Conservation (phyloP, 2,797 vertebrate species). For the Clarias platycephalus region DNA sequence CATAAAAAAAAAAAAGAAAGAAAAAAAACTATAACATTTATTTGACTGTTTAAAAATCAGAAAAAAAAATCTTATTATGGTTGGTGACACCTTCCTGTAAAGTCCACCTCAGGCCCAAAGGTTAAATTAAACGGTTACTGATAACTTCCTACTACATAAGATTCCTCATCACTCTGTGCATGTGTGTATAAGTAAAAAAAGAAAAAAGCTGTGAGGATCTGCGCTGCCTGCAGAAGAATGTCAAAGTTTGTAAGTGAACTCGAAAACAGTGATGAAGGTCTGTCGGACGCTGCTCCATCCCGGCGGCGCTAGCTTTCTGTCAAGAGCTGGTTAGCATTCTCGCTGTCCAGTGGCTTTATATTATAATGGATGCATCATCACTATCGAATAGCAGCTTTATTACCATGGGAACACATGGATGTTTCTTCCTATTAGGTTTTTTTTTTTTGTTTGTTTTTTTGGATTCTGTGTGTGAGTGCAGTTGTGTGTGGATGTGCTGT, state of each 20-base stretch:
- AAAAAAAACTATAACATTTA: neutral
- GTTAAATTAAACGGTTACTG: neutral
- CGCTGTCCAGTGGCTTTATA: slow-evolving; percentile 9
- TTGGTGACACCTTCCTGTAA: neutral
- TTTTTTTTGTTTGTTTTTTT: slow-evolving; percentile 63
- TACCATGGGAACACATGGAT: slow-evolving; percentile 92
- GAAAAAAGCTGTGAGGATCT: slow-evolving; percentile 36
- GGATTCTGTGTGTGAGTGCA: slow-evolving; percentile 75
- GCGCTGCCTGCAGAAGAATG: slow-evolving; percentile 76
- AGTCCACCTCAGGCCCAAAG: neutral
- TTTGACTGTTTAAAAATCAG: neutral
- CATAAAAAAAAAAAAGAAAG: neutral
- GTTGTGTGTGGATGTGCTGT: slow-evolving; percentile 85
- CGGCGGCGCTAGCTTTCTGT: slow-evolving; percentile 56
- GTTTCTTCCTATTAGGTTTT: slow-evolving; percentile 67
- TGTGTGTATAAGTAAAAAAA: neutral
- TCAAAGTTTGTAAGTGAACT: slow-evolving; percentile 60
- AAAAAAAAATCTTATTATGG: no score
- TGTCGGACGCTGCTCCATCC: slow-evolving; percentile 72
- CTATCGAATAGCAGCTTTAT: slow-evolving; percentile 92
- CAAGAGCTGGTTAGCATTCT: slow-evolving; percentile 54
- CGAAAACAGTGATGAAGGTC: slow-evolving; percentile 66
- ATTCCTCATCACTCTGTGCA: slow-evolving; percentile 25
- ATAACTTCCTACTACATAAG: neutral
- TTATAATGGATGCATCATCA: slow-evolving; percentile 91